A percentile compares a stretch with the other conserved stretches of the same genome.
These are phyloP conservation scores for Pelecanus crispus DNA, from an alignment of 2,113 vertebrate species.

Conservation along the genomic window DNA sequence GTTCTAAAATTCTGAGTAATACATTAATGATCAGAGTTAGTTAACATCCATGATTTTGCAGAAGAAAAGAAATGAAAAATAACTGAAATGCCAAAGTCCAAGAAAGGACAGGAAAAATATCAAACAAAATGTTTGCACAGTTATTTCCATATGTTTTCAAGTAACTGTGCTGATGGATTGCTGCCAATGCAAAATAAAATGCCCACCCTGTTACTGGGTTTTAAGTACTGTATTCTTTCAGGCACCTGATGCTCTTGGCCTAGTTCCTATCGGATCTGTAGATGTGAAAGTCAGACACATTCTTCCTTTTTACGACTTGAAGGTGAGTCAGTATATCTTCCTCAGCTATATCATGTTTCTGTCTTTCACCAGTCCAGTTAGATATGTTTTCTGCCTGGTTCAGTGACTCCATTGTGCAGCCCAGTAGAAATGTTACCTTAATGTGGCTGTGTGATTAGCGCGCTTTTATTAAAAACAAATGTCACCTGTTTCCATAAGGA, in stretches of 20 bases:
- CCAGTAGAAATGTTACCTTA: background rate
- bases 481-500: background rate
- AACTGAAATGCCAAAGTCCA: background rate
- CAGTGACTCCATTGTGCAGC: background rate
- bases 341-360: background rate
- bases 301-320: slow-evolving; percentile 77
- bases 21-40: background rate
- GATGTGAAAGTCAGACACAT: slow-evolving; percentile 66
- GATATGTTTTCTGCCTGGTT: background rate
- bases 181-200: background rate
- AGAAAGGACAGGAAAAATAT: background rate
- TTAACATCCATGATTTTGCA: background rate
- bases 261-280: slow-evolving; percentile 66
- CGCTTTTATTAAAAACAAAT: background rate
- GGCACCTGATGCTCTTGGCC: slow-evolving; percentile 70
- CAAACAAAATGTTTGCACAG: background rate
- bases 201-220: background rate
- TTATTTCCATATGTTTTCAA: background rate
- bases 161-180: background rate
- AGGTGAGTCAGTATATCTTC: slow-evolving; percentile 71
- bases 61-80: background rate
- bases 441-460: background rate
- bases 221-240: slow-evolving; percentile 51
- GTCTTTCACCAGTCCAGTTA: background rate
- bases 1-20: background rate